Evolutionary conservation across 2,888 invertebrate genomes (phyloP).

Genomic region (Chirona hameri): DNA sequence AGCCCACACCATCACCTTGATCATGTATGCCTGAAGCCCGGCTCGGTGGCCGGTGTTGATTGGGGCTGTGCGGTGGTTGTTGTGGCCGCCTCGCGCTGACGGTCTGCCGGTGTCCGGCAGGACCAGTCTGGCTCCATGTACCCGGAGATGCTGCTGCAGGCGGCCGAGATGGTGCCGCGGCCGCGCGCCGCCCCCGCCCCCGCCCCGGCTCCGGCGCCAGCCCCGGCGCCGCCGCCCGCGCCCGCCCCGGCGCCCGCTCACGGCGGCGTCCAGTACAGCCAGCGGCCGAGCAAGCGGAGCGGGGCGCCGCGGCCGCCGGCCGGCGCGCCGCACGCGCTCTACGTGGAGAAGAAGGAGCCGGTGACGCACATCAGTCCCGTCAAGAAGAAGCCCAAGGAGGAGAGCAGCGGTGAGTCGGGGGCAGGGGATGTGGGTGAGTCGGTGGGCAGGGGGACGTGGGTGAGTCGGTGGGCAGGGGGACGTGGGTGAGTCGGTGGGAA

Average conservation of each 20-base stretch:
- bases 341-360: constrained; percentile 25
- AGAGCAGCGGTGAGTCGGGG: constrained; percentile 31
- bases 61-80: background rate
- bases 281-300: constrained; percentile 27
- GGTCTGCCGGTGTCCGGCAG: constrained; percentile 26
- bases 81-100: background rate
- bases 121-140: constrained; percentile 28
- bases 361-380: constrained; percentile 35
- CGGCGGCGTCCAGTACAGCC: background rate
- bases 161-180: constrained; percentile 1
- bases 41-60: too few relatives aligned
- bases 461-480: too few relatives aligned
- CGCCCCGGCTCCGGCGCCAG: background rate
- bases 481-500: too few relatives aligned
- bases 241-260: too few relatives aligned
- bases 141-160: constrained; percentile 26
- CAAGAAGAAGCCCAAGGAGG: constrained; percentile 34
- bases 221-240: background rate
- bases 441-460: too few relatives aligned
- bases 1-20: too few relatives aligned
- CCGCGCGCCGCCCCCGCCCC: constrained; percentile 1
- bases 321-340: background rate
- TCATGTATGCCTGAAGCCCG: too few relatives aligned
- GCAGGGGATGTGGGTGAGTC: too few relatives aligned
- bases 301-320: constrained; percentile 11